Percentiles rank a stretch among this genome's conserved stretches.
Evolutionary conservation across 2,888 invertebrate species (phyloP).

Genomic region (Poecilobothrus nobilitatus): DNA sequence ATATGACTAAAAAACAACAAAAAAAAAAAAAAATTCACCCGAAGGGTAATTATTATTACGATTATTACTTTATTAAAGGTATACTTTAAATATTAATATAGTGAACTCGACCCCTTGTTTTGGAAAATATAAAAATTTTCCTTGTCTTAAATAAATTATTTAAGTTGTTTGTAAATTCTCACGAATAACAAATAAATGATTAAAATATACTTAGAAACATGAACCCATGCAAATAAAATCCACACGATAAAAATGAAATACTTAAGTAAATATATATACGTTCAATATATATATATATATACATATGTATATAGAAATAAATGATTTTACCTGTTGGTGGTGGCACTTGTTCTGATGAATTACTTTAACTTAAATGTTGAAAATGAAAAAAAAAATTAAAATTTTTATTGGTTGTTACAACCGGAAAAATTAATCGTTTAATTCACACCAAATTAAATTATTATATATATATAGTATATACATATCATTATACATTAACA

Average conservation of each 20-base stretch:
- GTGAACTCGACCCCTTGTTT: neutral
- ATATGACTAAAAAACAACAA: neutral
- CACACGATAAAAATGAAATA: no score
- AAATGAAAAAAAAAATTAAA: no score
- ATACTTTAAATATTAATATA: neutral
- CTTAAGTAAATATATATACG: no score
- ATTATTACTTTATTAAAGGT: conserved; percentile 4
- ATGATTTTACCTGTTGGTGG: neutral
- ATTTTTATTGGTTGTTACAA: no score
- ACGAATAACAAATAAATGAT: neutral
- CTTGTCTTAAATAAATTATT: conserved; percentile 6
- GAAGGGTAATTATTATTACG: neutral
- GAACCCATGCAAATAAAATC: no score
- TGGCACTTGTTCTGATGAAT: neutral
- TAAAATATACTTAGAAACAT: no score
- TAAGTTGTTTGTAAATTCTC: conserved; percentile 3
- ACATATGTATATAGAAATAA: neutral
- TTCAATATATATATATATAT: neutral
- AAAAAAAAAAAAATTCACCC: neutral
- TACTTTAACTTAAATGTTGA: no score
- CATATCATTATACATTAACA: no score
- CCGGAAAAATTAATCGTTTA: neutral
- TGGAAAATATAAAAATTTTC: neutral
- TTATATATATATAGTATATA: no score
- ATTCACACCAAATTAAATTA: neutral